Percentiles rank a stretch among this genome's conserved stretches.
These are phyloP conservation scores for Muntiacus reevesi DNA, from an alignment of 2,113 vertebrate species.

Conservation along the genomic window DNA sequence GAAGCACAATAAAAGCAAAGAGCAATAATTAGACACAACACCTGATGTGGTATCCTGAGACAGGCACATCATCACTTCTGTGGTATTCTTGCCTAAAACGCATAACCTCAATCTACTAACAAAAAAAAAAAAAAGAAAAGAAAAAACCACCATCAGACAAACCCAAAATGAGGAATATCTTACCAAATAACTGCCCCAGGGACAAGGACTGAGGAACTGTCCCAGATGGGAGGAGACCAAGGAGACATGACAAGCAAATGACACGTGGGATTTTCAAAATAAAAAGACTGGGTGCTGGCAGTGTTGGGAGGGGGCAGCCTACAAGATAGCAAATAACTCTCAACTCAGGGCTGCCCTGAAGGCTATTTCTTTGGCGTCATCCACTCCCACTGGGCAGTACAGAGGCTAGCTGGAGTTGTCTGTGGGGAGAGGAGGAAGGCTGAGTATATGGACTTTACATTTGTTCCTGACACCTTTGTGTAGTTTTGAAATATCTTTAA, in stretches of 20 bases:
- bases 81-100: not conserved
- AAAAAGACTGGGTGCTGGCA: not conserved
- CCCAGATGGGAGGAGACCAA: not conserved
- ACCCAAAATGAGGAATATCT: not conserved
- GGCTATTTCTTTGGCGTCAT: not conserved
- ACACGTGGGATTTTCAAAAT: not conserved
- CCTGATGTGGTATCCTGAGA: not conserved
- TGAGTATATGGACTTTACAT: not conserved
- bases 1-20: too few species aligned
- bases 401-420: not conserved
- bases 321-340: not conserved
- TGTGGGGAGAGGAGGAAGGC: not conserved
- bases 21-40: not conserved
- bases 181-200: not conserved
- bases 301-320: not conserved
- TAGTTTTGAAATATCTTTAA: not conserved
- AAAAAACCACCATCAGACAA: not conserved
- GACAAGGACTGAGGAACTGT: not conserved
- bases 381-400: not conserved
- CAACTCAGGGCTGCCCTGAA: not conserved
- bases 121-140: not conserved
- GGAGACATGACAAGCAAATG: not conserved
- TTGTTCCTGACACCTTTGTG: not conserved
- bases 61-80: not conserved
- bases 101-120: not conserved